Conservation (phyloP, 2,888 invertebrate genomes). For the Dexiosoma caninum region DNA sequence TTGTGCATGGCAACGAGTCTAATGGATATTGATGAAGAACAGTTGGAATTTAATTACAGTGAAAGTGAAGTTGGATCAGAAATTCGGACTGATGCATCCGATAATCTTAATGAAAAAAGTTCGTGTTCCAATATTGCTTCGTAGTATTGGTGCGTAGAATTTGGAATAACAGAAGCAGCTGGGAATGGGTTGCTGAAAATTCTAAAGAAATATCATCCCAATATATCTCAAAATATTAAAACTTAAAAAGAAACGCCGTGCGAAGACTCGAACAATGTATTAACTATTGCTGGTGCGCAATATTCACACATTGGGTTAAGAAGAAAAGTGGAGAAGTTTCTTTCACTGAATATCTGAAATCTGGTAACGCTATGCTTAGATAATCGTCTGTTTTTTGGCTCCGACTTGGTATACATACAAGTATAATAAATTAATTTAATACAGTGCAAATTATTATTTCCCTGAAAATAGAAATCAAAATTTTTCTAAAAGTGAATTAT, state of each 20-base stretch:
- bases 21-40: not conserved
- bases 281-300: not conserved
- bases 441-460: too few species aligned
- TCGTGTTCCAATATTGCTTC: slow-evolving; percentile 27
- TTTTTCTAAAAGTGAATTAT: too few species aligned
- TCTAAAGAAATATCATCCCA: too few species aligned
- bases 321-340: slow-evolving; percentile 35
- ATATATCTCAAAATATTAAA: too few species aligned
- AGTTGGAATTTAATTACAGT: too few species aligned
- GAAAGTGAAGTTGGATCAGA: slow-evolving; percentile 30
- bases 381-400: too few species aligned
- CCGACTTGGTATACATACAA: too few species aligned
- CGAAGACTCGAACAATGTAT: not conserved
- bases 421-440: too few species aligned
- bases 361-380: slow-evolving; percentile 39
- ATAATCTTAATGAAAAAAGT: slow-evolving; percentile 18
- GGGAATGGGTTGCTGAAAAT: too few species aligned
- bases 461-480: too few species aligned
- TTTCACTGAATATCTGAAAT: slow-evolving; percentile 32
- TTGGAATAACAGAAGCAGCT: slow-evolving; percentile 29
- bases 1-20: not conserved
- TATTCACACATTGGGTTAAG: slow-evolving; percentile 10
- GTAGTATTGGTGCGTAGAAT: slow-evolving; percentile 40
- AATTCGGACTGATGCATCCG: slow-evolving; percentile 14
- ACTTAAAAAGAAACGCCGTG: not conserved